Evolutionary conservation across 2,888 invertebrate species (phyloP).

Genomic region (Netelia inedita): DNA sequence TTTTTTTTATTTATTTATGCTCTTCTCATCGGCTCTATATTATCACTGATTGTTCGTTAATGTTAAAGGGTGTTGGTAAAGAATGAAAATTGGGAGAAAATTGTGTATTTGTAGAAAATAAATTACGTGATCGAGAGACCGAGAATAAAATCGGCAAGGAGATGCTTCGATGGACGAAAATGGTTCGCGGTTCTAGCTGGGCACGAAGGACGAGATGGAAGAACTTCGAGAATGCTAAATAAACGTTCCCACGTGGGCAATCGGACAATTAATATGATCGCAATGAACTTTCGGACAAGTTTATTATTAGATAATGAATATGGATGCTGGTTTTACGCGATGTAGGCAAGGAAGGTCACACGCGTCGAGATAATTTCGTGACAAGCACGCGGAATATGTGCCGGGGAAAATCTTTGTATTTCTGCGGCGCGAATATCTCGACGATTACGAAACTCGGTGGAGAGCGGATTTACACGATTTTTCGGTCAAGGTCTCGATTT

Average conservation of each 20-base stretch:
- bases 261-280: constrained; percentile 46
- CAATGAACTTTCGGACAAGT: constrained; percentile 11
- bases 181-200: constrained; percentile 35
- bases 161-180: constrained; percentile 4
- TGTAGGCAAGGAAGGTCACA: background rate
- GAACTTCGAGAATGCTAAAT: constrained; percentile 8
- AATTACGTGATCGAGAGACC: constrained; percentile 29
- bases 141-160: constrained; percentile 23
- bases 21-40: no score
- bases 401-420: background rate
- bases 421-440: no score
- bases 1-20: no score
- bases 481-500: constrained; percentile 17
- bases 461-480: constrained; percentile 1
- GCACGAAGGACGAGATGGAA: constrained; percentile 35
- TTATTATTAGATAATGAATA: constrained; percentile 5
- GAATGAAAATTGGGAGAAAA: background rate
- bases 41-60: no score
- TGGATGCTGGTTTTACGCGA: background rate
- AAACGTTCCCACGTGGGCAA: constrained; percentile 2
- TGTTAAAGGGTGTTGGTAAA: background rate
- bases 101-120: background rate
- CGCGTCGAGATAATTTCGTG: background rate
- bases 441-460: background rate
- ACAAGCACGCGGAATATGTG: background rate